Evolutionary conservation across 64 coral and sea anemone genomes (phyloP).

Genomic region (Dendrophyllia cribrosa): DNA sequence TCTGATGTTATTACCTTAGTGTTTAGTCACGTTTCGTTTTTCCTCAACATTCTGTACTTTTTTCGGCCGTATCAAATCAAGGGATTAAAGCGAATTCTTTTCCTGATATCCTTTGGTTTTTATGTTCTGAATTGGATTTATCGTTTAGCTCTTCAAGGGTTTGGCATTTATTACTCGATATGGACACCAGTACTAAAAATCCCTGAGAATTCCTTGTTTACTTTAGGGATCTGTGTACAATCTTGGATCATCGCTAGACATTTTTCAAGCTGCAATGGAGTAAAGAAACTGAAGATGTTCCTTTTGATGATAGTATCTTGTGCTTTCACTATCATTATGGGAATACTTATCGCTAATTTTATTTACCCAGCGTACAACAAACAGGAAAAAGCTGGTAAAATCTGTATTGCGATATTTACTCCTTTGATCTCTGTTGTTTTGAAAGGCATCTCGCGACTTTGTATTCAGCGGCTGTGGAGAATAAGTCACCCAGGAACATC

Average conservation of each 20-base stretch:
- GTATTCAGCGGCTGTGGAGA: neutral
- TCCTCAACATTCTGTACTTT: neutral
- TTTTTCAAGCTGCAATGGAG: neutral
- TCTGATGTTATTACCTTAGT: neutral
- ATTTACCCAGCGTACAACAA: neutral
- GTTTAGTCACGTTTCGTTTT: neutral
- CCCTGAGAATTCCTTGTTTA: neutral
- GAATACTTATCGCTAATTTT: neutral
- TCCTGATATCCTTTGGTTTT: neutral
- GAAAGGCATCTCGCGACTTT: neutral
- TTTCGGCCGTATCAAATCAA: neutral
- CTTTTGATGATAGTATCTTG: neutral
- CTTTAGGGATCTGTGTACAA: neutral
- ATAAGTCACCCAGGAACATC: slow-evolving; percentile 9
- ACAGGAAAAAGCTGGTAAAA: neutral
- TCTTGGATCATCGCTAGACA: neutral
- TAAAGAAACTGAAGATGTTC: neutral
- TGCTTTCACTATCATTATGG: neutral
- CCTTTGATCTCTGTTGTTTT: neutral
- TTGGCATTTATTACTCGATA: neutral
- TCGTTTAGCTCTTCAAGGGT: neutral
- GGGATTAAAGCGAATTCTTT: neutral
- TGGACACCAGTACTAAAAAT: neutral
- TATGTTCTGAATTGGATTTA: neutral
- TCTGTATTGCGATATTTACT: neutral